phyloP scores from a whole-genome alignment of 2,888 invertebrate genomes.

The Macaria liturata region DNA sequence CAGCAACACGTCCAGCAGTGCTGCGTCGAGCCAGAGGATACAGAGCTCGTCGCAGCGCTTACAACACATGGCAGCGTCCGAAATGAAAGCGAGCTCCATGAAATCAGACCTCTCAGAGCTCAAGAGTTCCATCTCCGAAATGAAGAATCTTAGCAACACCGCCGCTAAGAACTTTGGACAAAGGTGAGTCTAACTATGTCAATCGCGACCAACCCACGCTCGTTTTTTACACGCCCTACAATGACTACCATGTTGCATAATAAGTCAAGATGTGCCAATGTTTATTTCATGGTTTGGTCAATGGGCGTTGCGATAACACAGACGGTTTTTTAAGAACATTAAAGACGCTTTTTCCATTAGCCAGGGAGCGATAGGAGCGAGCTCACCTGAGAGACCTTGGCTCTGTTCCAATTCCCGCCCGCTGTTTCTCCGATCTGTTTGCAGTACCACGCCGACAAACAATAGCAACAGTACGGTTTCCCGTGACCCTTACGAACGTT shows the following conservation, averaged over 20 bases:
- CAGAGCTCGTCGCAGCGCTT: constrained; percentile 83
- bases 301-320: constrained; percentile 54
- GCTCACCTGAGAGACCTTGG: constrained; percentile 81
- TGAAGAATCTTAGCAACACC: constrained; percentile 87
- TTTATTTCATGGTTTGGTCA: constrained; percentile 53
- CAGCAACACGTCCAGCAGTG: constrained; percentile 84
- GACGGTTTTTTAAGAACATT: constrained; percentile 44
- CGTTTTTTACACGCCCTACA: constrained; percentile 25
- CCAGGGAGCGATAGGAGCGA: constrained; percentile 58
- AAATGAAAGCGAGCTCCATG: constrained; percentile 92
- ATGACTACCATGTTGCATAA: constrained; percentile 37
- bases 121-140: constrained; percentile 93
- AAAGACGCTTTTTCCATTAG: constrained; percentile 52
- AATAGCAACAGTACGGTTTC: constrained; percentile 70
- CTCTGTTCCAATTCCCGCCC: constrained; percentile 71
- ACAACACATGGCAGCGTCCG: constrained; percentile 84
- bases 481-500: constrained; percentile 44
- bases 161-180: constrained; percentile 74
- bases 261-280: constrained; percentile 45
- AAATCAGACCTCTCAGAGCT: constrained; percentile 91
- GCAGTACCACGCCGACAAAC: constrained; percentile 78
- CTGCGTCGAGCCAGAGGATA: constrained; percentile 83
- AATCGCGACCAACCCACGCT: constrained; percentile 20
- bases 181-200: constrained; percentile 54
- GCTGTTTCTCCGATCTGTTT: constrained; percentile 69